Evolutionary conservation across 30 jellyfish, hydroid and myxozoan genomes (phyloP), one percentile per base, ranked within the genome.

Genomic region (Mastigias papua): DNA sequence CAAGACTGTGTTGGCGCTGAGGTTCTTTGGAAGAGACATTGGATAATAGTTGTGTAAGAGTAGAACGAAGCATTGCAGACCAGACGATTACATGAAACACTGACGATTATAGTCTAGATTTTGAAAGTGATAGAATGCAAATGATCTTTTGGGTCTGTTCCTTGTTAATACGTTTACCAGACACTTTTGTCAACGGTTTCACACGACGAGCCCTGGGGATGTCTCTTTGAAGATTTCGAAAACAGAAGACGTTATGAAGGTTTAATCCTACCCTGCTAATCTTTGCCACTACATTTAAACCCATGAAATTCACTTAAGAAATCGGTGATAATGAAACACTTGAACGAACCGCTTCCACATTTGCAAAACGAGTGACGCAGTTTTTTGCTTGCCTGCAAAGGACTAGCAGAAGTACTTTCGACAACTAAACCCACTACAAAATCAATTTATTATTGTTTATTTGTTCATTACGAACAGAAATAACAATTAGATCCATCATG

Each of bases 291-390:
- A 34, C 67, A 37, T 72, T 72, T 63, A 23, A 72, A 37, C 65
- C 83, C 69, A 72, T 49, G 22, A 49, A 72, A 34, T 34, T 72
- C 69, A 72, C 69, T 23, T 37, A 72, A 34, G 83, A 72, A 72
- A 69, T 69, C 81, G 62, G 86, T 76, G 86, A 33, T 48, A 76
- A 77, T 77, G 88, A 62, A 35, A 77, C 88, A 77, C 88, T 76
- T 57, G 26, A 48, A 16, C 25, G 69, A 77, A 26, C 19, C 32
- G 76, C 42, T 33, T 29, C 26, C 78, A 60, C 64, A 67, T 29
- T 49, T 50, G 73, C 21, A 54, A 51, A 77, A 35, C 23, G 88
- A 26, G 28, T 60, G 62, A 50, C 88, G 48, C 77, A 28, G 19
- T 77, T 19, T 77, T 64, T n/a, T n/a, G n/a, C n/a, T n/a, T n/a